phyloP scores from a whole-genome alignment of 2,888 invertebrate species.

The Pollenia angustigena region DNA sequence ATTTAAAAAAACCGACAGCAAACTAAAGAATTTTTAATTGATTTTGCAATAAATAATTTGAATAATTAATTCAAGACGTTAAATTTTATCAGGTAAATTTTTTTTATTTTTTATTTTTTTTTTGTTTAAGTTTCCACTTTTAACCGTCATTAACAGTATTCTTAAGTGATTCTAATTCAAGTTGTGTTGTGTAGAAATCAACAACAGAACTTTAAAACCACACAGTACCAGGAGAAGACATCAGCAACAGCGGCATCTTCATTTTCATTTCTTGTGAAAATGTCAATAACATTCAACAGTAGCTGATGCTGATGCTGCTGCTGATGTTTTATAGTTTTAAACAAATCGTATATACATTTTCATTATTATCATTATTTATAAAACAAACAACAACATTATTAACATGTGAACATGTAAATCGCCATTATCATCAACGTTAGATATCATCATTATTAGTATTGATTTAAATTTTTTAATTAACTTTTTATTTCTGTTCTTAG shows the following conservation, averaged over 20 bases:
- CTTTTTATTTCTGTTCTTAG: slow-evolving; percentile 42
- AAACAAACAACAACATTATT: slow-evolving; percentile 16
- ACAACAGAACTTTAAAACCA: slow-evolving; percentile 25
- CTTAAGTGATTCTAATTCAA: neutral
- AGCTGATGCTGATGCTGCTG: slow-evolving; percentile 42
- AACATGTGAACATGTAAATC: slow-evolving; percentile 35
- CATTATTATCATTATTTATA: slow-evolving; percentile 18
- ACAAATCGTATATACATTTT: slow-evolving; percentile 28
- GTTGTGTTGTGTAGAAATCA: slow-evolving; percentile 35
- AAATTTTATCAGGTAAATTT: neutral
- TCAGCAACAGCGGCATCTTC: slow-evolving; percentile 26
- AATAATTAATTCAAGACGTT: slow-evolving; percentile 47
- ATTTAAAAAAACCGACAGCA: slow-evolving; percentile 14
- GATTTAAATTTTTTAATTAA: slow-evolving; percentile 53
- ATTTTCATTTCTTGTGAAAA: slow-evolving; percentile 45
- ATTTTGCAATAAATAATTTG: slow-evolving; percentile 24
- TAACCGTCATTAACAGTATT: slow-evolving; percentile 37
- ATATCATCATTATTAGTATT: slow-evolving; percentile 10
- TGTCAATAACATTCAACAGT: slow-evolving; percentile 53
- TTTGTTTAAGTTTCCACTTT: slow-evolving; percentile 39
- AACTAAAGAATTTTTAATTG: slow-evolving; percentile 49
- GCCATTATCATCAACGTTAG: slow-evolving; percentile 14
- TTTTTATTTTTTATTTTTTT: neutral
- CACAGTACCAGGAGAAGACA: slow-evolving; percentile 1
- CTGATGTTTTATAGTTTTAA: slow-evolving; percentile 54